These are phyloP conservation scores for Hesperophylax magnus DNA, from an alignment of 1,140 invertebrate genomes.

Conservation along the genomic window DNA sequence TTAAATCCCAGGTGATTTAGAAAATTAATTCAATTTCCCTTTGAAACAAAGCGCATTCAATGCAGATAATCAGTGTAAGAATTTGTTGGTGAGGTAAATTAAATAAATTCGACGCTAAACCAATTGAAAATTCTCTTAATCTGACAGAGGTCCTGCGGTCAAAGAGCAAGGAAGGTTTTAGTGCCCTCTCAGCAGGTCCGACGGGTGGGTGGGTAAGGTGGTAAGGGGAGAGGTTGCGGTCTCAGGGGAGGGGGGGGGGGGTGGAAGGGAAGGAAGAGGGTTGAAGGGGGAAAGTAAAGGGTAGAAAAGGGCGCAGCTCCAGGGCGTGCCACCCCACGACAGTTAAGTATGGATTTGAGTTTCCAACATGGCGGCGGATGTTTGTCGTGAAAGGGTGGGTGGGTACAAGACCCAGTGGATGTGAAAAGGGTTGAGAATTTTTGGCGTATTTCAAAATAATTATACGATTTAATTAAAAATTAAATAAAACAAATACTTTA, in stretches of 20 bases:
- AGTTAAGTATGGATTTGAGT: conserved; percentile 58
- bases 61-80: too few relatives aligned
- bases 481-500: too few relatives aligned
- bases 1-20: too few relatives aligned
- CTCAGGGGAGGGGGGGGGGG: conserved; percentile 15
- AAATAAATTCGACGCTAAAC: not conserved
- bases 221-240: not conserved
- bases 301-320: conserved; percentile 53
- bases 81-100: too few relatives aligned
- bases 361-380: conserved; percentile 57
- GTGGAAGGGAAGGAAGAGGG: not conserved
- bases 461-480: too few relatives aligned
- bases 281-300: conserved; percentile 36
- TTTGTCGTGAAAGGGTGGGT: conserved; percentile 49
- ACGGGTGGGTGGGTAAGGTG: not conserved
- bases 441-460: too few relatives aligned
- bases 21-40: too few relatives aligned
- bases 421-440: conserved; percentile 1
- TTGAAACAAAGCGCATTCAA: too few relatives aligned
- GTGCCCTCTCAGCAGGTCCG: conserved; percentile 14
- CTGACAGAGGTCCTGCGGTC: conserved; percentile 3
- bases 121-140: conserved; percentile 27
- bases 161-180: conserved; percentile 50
- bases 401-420: not conserved
- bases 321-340: conserved; percentile 46